Evolutionary conservation across 2,113 vertebrate species (phyloP).

Genomic region (Mionectes macconnelli): DNA sequence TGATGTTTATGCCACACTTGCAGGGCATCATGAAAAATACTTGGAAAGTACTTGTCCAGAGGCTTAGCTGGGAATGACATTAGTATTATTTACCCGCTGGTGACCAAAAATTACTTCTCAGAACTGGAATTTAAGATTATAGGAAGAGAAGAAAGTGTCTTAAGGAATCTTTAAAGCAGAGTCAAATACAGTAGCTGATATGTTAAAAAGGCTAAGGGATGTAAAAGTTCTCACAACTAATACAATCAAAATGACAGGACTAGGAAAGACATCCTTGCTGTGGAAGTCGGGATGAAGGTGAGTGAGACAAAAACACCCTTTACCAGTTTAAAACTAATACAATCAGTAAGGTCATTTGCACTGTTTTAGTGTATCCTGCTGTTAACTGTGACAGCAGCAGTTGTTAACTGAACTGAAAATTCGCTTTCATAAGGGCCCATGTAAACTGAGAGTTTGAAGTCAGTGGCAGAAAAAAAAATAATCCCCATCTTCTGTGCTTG

Average conservation of each 20-base stretch:
- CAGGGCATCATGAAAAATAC: neutral
- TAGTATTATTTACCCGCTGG: neutral
- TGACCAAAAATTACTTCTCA: neutral
- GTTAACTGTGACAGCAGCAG: neutral
- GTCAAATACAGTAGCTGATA: neutral
- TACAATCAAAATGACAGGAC: neutral
- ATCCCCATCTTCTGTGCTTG: neutral
- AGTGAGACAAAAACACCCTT: accelerated
- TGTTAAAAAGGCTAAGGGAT: neutral
- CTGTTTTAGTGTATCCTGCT: neutral
- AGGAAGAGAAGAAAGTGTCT: neutral
- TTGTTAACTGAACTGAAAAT: neutral
- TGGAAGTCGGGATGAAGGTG: neutral
- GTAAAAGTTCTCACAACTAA: neutral
- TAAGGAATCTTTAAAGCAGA: neutral
- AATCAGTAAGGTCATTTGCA: neutral
- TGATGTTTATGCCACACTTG: neutral
- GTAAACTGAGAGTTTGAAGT: neutral
- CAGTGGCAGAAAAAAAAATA: neutral
- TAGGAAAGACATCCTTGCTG: neutral
- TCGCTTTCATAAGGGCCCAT: neutral
- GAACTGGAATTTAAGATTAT: neutral
- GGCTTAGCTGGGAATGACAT: neutral
- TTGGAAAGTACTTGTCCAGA: neutral
- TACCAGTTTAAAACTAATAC: neutral